Conservation (phyloP, 2,113 vertebrate species). For the Nothoprocta perdicaria region DNA sequence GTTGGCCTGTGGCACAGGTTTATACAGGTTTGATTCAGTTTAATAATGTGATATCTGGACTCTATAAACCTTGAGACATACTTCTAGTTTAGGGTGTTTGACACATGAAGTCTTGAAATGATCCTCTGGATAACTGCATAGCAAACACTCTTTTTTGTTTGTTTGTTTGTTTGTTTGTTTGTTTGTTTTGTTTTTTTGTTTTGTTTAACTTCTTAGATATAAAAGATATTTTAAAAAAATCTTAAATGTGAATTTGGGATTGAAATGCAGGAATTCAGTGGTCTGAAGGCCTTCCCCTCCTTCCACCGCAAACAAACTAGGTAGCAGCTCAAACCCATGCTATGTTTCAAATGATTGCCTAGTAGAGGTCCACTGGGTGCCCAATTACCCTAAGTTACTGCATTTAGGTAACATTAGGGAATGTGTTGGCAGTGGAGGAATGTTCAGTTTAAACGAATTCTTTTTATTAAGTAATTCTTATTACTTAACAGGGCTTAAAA, state of each 20-base stretch:
- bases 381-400: not conserved
- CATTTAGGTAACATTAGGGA: not conserved
- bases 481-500: too few relatives aligned
- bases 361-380: not conserved
- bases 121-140: not conserved
- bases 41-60: not conserved
- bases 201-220: too few relatives aligned
- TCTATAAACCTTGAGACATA: not conserved
- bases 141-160: too few relatives aligned
- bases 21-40: not conserved
- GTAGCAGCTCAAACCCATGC: not conserved
- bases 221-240: too few relatives aligned
- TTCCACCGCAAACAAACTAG: not conserved
- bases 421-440: rapidly evolving
- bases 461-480: not conserved
- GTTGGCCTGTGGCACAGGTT: not conserved
- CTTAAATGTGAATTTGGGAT: not conserved
- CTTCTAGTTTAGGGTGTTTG: not conserved
- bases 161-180: not conserved
- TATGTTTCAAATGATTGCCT: not conserved
- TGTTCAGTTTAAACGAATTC: not conserved
- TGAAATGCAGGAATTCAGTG: not conserved
- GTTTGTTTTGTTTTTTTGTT: too few relatives aligned
- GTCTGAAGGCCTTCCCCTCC: not conserved
- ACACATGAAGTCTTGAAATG: not conserved